A percentile compares a stretch with the other conserved stretches of the same genome.
Evolutionary conservation across 1,140 invertebrate species (phyloP).

Genomic region (Euura saliciscinereae): DNA sequence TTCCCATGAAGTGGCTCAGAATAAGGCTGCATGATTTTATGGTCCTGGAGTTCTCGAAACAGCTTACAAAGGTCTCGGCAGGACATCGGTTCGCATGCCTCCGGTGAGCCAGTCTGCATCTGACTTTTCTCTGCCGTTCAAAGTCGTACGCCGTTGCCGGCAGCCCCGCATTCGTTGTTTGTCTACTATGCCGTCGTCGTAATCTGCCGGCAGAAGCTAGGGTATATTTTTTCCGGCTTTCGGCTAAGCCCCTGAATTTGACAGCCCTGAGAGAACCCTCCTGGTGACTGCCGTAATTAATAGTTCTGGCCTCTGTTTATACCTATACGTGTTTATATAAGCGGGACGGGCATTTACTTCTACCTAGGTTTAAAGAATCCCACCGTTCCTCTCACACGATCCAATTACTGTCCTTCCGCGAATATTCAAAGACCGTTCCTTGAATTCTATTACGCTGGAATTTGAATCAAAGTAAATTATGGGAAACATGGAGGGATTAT

Average conservation of each 20-base stretch:
- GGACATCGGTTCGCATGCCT: not conserved
- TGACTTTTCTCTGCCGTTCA: not conserved
- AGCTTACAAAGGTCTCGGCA: not conserved
- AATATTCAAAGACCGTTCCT: not conserved
- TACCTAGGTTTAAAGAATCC: not conserved
- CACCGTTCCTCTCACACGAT: not conserved
- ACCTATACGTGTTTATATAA: not conserved
- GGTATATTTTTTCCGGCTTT: slow-evolving; percentile 2
- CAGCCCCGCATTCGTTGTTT: not conserved
- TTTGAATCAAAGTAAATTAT: not conserved
- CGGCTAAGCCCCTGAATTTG: not conserved
- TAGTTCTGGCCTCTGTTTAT: not conserved
- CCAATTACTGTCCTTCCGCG: not conserved
- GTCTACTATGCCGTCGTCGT: not conserved
- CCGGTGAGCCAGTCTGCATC: not conserved
- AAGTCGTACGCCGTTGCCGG: not conserved
- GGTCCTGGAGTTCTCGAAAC: not conserved
- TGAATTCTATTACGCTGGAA: not conserved
- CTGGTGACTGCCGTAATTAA: not conserved
- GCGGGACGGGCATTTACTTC: not conserved
- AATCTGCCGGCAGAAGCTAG: not conserved
- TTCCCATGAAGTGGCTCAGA: not conserved
- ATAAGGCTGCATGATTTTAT: not conserved
- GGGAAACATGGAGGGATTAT: too few relatives aligned
- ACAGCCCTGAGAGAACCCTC: not conserved